These are phyloP conservation scores for Zootermopsis nevadensis DNA, from an alignment of 2,888 invertebrate genomes.

Conservation along the genomic window DNA sequence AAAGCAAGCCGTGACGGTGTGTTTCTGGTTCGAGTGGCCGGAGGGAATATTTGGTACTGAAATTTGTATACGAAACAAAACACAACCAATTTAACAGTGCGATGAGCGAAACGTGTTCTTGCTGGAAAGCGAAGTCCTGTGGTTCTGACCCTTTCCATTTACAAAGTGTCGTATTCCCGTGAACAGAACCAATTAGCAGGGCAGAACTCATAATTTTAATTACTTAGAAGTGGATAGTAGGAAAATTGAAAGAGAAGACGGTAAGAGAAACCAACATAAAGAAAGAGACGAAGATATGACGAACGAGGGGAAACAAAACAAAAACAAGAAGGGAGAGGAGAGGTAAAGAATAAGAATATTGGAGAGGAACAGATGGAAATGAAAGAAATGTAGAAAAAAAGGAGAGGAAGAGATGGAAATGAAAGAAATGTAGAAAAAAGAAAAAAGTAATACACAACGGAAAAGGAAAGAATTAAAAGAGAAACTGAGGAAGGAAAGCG, in stretches of 20 bases:
- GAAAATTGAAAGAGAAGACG: background rate
- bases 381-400: too few relatives aligned
- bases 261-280: too few relatives aligned
- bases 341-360: too few relatives aligned
- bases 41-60: constrained; percentile 12
- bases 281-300: too few relatives aligned
- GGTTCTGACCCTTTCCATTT: background rate
- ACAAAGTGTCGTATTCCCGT: background rate
- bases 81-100: background rate
- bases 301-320: too few relatives aligned
- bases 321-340: too few relatives aligned
- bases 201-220: background rate
- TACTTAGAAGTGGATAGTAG: background rate
- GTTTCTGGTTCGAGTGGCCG: background rate
- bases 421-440: too few relatives aligned
- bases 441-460: too few relatives aligned
- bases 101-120: background rate
- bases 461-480: too few relatives aligned
- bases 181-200: background rate
- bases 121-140: background rate
- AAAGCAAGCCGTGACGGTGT: background rate
- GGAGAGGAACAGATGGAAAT: too few relatives aligned
- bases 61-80: constrained; percentile 5
- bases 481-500: too few relatives aligned
- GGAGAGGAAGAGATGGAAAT: too few relatives aligned